Base-by-base conservation (phyloP, 2,797 vertebrate genomes). In the Schizopygopsis pylzovi region DNA sequence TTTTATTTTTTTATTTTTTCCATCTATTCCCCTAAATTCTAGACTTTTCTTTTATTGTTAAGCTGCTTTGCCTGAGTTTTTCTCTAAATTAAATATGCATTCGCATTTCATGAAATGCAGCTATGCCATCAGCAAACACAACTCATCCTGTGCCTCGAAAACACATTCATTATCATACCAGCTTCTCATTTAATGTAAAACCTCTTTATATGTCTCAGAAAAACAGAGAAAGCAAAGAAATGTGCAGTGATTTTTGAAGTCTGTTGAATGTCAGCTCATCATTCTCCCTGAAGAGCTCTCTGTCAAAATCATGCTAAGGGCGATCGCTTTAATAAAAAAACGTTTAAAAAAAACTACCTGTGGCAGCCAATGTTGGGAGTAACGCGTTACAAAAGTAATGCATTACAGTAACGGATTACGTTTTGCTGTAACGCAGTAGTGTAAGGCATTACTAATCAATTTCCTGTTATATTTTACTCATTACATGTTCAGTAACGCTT, bases 121-220 rank as follows among this genome's bases (percentile, higher is more conserved):
- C 28, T 28, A n/a, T n/a, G n/a, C 2, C 28, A 28, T 81, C 78
- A 73, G 72, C 39, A 22, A 76, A 73, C 52, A 52, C 10, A 83
- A 45, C 56, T 68, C 68, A 70, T 43, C 49, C 56, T 28, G n/a
- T 61, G 28, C 33, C 67, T 68, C n/a, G 7, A 54, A 86, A 88
- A 83, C 84, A 81, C 39, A 79, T 73, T 85, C 45, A 86, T 79
- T 61, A 79, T n/a, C n/a, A 59, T 18, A 67, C 41, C 63, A 49
- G 39, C 56, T 79, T 22, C 33, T 45, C 13, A 61, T 79, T 52
- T 65, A 76, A 82, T 28, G n/a, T 47, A 67, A 71, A 75, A 73
- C 67, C 72, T 81, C 68, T 73, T 11, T 41, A 22, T 41, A 22
- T 22, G 49, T 79, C 81, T 68, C 12, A 28, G 25, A 86, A 79